phyloP scores from a whole-genome alignment of 2,888 invertebrate genomes.

The Drosophila eohydei region DNA sequence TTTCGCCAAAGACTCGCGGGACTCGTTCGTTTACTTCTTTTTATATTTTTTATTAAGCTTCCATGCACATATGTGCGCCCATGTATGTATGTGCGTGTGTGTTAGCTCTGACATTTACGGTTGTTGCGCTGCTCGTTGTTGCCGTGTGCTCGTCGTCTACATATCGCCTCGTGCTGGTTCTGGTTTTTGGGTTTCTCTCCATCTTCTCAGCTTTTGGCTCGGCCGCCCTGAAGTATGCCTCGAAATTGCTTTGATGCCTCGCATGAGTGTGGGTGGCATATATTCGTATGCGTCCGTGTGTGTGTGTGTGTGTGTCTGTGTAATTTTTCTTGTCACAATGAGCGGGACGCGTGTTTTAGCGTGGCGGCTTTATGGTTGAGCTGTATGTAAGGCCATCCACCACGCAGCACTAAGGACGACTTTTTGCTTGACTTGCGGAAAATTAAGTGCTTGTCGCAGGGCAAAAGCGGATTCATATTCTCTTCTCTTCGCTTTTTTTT shows the following conservation, averaged over 20 bases:
- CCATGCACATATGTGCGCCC: conserved; percentile 6
- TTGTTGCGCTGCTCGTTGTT: conserved; percentile 49
- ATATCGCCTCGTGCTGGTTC: conserved; percentile 4
- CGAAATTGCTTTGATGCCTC: conserved; percentile 66
- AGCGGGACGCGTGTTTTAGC: conserved; percentile 54
- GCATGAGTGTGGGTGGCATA: conserved; percentile 4
- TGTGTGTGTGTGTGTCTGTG: conserved; percentile 21
- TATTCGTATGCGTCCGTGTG: conserved; percentile 19
- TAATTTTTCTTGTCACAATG: conserved; percentile 49
- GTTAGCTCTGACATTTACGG: conserved; percentile 64
- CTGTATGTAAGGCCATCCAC: conserved; percentile 30
- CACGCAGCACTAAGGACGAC: conserved; percentile 49
- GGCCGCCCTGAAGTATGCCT: conserved; percentile 69
- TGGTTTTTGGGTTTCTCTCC: conserved; percentile 40
- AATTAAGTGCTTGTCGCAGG: conserved; percentile 60
- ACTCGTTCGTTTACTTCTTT: conserved; percentile 50
- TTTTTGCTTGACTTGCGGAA: conserved; percentile 68
- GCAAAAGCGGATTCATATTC: conserved; percentile 45
- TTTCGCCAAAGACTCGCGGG: conserved; percentile 74
- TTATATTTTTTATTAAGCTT: conserved; percentile 34
- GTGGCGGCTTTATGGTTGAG: conserved; percentile 43
- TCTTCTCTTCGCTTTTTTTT: conserved; percentile 5
- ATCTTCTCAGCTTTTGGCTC: conserved; percentile 33
- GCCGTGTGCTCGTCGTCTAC: conserved; percentile 24
- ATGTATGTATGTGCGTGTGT: conserved; percentile 9